These are phyloP conservation scores for Malurus melanocephalus DNA, from an alignment of 2,113 vertebrate genomes.

Conservation along the genomic window DNA sequence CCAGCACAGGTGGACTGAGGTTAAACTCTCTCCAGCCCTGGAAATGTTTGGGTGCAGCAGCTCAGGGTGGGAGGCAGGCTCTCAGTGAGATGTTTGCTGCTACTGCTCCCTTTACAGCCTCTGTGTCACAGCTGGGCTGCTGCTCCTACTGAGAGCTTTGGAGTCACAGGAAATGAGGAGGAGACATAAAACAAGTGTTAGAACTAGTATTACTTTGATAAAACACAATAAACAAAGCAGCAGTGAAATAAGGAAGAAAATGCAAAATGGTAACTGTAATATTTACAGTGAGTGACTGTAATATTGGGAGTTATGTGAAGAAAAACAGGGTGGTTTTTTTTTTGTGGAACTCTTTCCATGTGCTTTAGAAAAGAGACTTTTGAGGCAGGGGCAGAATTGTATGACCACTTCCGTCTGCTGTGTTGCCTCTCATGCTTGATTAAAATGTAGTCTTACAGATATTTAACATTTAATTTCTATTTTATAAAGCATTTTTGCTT, in stretches of 20 bases:
- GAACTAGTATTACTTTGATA: not conserved
- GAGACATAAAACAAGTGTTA: not conserved
- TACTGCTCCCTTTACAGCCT: not conserved
- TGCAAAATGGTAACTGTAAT: not conserved
- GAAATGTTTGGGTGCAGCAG: not conserved
- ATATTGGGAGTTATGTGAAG: not conserved
- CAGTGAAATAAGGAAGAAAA: not conserved
- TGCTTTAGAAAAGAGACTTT: not conserved
- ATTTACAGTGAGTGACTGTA: too few relatives aligned
- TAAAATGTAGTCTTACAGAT: not conserved
- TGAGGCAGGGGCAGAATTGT: not conserved
- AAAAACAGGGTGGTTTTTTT: not conserved
- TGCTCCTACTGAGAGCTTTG: not conserved
- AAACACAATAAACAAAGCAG: not conserved
- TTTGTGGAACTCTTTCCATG: not conserved
- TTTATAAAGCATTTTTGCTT: not conserved
- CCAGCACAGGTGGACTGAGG: not conserved
- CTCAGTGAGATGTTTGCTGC: not conserved
- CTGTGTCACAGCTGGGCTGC: not conserved
- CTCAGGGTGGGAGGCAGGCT: not conserved
- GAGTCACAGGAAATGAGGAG: not conserved
- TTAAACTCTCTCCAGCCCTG: not conserved
- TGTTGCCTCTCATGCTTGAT: not conserved
- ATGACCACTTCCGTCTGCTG: not conserved
- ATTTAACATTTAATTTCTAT: not conserved